These are phyloP conservation scores for Temnothorax longispinosus DNA, from an alignment of 1,140 invertebrate species.

Conservation along the genomic window DNA sequence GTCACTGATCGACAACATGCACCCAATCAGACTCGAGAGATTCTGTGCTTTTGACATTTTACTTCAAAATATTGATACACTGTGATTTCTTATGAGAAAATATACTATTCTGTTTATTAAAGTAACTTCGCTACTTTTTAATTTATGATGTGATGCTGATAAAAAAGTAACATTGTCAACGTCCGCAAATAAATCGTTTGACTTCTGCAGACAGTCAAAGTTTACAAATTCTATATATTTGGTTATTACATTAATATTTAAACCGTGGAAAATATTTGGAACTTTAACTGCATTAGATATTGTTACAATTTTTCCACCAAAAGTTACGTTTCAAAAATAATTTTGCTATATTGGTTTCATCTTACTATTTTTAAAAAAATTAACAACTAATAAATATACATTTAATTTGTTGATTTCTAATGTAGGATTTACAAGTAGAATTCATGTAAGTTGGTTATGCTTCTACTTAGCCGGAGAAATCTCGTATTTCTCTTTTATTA, in stretches of 20 bases:
- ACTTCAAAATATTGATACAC: neutral
- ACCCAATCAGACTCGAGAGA: neutral
- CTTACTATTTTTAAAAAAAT: constrained; percentile 5
- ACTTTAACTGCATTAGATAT: neutral
- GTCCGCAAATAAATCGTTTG: no score
- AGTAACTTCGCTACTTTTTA: no score
- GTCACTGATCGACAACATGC: neutral
- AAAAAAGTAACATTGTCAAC: no score
- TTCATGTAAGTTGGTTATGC: neutral
- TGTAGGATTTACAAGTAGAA: neutral
- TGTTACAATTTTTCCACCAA: neutral
- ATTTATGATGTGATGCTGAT: no score
- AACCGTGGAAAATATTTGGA: neutral
- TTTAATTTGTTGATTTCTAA: constrained; percentile 3
- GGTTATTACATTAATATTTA: no score
- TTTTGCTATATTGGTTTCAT: neutral
- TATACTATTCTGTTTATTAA: neutral
- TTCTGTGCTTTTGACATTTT: neutral
- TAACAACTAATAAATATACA: neutral
- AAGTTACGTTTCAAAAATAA: neutral
- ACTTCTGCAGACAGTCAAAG: no score
- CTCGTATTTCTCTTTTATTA: constrained; percentile 28
- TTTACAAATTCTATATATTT: no score
- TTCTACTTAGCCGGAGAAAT: neutral
- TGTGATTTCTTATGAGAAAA: neutral